Evolutionary conservation across 1,140 invertebrate species (phyloP).

Genomic region (Drosophila kohkoa): DNA sequence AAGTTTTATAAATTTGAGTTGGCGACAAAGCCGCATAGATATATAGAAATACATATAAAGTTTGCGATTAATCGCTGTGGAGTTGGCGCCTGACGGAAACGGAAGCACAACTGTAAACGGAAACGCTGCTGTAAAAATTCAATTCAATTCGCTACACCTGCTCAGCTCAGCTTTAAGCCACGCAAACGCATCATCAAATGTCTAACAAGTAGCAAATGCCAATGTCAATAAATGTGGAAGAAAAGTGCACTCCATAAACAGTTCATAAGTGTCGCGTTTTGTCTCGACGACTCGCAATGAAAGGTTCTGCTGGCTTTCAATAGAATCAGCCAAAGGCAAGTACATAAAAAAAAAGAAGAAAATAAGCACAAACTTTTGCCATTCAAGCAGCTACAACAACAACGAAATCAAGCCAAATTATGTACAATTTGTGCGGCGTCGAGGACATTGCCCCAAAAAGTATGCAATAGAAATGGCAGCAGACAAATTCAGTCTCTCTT

Average conservation of each 20-base stretch:
- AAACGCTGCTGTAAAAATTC: conserved; percentile 15
- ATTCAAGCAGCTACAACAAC: conserved; percentile 33
- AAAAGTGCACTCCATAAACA: conserved; percentile 58
- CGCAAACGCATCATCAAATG: conserved; percentile 5
- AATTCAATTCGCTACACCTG: conserved; percentile 5
- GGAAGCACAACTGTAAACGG: conserved; percentile 48
- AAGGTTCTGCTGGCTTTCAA: conserved; percentile 33
- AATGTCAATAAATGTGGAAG: conserved; percentile 6
- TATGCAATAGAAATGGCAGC: conserved; percentile 60
- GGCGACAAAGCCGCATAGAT: conserved; percentile 59
- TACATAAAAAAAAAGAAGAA: conserved; percentile 19
- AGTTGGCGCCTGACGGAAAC: conserved; percentile 69
- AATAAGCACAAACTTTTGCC: conserved; percentile 47
- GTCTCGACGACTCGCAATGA: conserved; percentile 37
- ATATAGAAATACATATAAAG: conserved; percentile 25
- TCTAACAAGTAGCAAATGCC: conserved; percentile 20
- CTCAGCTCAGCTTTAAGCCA: conserved; percentile 1
- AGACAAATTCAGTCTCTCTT: no score
- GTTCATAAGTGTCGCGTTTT: conserved; percentile 69
- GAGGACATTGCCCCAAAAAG: conserved; percentile 81
- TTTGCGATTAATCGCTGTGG: conserved; percentile 72
- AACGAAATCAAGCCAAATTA: conserved; percentile 76
- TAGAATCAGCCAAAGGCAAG: conserved; percentile 50
- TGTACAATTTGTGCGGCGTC: conserved; percentile 65
- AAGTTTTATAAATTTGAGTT: conserved; percentile 70